Conservation (phyloP, 2,888 invertebrate species). For the Carabus problematicus region DNA sequence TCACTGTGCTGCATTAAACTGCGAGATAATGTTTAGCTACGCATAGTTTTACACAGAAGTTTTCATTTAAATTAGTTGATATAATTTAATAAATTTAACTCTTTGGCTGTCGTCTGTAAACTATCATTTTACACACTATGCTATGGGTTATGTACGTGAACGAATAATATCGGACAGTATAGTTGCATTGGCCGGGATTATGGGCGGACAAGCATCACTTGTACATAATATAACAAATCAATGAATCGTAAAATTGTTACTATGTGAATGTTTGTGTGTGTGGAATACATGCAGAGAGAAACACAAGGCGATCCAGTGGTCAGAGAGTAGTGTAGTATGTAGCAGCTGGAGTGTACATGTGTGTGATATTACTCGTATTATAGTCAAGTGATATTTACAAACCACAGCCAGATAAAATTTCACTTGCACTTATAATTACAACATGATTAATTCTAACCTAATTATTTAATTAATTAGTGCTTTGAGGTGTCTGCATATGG, state of each 20-base stretch:
- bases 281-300: too few species aligned
- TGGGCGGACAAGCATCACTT: too few species aligned
- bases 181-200: too few species aligned
- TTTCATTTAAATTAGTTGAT: slow-evolving; percentile 37
- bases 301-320: too few species aligned
- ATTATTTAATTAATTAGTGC: slow-evolving; percentile 38
- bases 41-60: slow-evolving; percentile 35
- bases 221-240: too few species aligned
- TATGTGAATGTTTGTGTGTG: too few species aligned
- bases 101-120: slow-evolving; percentile 20
- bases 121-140: slow-evolving; percentile 8
- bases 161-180: too few species aligned
- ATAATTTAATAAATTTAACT: slow-evolving; percentile 42
- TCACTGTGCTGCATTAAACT: slow-evolving; percentile 7
- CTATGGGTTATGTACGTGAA: background rate
- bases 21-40: slow-evolving; percentile 32
- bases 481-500: slow-evolving; percentile 30
- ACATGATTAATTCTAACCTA: slow-evolving; percentile 38
- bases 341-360: too few species aligned
- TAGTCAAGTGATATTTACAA: slow-evolving; percentile 7
- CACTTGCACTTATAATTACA: slow-evolving; percentile 39
- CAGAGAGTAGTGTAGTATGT: too few species aligned
- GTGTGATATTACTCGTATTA: too few species aligned
- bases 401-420: slow-evolving; percentile 35
- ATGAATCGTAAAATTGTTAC: too few species aligned